Evolutionary conservation across 2,888 invertebrate species (phyloP).

Genomic region (Pandemis cinnamomeana): DNA sequence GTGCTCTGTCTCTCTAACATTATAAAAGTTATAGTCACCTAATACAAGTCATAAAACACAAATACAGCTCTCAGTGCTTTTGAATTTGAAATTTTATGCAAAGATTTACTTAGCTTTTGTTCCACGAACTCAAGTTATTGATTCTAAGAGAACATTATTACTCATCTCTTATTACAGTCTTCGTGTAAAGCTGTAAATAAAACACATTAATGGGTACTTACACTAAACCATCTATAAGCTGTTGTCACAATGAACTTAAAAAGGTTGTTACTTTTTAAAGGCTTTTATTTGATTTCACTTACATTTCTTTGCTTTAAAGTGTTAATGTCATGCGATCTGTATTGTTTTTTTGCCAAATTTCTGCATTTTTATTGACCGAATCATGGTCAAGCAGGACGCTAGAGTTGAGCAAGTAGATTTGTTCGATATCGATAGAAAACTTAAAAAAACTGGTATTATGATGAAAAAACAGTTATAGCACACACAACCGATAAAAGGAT

Average conservation of each 20-base stretch:
- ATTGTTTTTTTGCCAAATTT: no score
- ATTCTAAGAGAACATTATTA: slow-evolving; percentile 59
- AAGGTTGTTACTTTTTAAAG: not conserved
- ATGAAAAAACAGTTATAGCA: no score
- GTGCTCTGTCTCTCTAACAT: not conserved
- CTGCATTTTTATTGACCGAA: no score
- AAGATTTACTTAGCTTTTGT: slow-evolving; percentile 39
- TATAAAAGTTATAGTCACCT: not conserved
- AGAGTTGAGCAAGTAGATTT: no score
- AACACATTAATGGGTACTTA: slow-evolving; percentile 62
- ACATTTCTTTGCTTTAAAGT: no score
- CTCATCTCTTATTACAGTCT: slow-evolving; percentile 64
- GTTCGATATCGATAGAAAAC: no score
- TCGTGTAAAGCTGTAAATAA: slow-evolving; percentile 63
- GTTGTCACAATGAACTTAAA: slow-evolving; percentile 1
- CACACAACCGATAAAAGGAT: no score
- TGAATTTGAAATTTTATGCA: not conserved
- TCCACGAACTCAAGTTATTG: slow-evolving; percentile 55
- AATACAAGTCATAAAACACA: not conserved
- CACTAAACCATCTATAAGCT: slow-evolving; percentile 7
- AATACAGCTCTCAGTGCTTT: not conserved
- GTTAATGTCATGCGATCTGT: no score
- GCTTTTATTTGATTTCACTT: not conserved
- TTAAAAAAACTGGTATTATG: no score
- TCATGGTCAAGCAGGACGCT: no score